A percentile compares a stretch with the other conserved stretches of the same genome.
phyloP scores from a whole-genome alignment of 2,888 invertebrate species.

The Lasioglossum pauxillum region DNA sequence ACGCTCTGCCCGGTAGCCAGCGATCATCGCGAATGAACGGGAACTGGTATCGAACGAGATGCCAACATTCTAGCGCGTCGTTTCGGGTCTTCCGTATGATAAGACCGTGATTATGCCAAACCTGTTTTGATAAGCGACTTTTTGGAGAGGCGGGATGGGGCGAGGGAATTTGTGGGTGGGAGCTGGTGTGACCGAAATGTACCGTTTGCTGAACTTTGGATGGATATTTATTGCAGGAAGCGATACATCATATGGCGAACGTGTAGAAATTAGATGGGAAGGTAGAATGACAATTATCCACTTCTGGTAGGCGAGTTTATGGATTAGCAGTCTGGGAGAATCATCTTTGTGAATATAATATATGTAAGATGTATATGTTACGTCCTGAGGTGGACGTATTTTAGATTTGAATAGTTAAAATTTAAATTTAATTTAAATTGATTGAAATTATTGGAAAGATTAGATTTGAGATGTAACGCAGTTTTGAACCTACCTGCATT shows the following conservation, averaged over 20 bases:
- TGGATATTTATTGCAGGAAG: background rate
- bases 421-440: too few species aligned
- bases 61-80: background rate
- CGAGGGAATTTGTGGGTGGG: background rate
- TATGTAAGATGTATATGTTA: too few species aligned
- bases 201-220: background rate
- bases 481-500: too few species aligned
- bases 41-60: background rate
- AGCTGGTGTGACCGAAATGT: background rate
- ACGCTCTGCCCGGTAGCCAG: background rate
- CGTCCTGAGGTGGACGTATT: too few species aligned
- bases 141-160: background rate
- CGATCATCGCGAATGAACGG: constrained; percentile 16
- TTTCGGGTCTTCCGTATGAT: background rate
- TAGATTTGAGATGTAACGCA: too few species aligned
- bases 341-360: too few species aligned
- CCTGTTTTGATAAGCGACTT: background rate
- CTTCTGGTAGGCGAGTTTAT: too few species aligned
- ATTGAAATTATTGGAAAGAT: too few species aligned
- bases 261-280: too few species aligned
- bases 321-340: too few species aligned
- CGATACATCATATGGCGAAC: too few species aligned
- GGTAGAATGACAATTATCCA: background rate
- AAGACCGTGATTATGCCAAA: background rate
- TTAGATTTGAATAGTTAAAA: too few species aligned